These are phyloP conservation scores for Otolemur garnettii DNA, from an alignment of 2,113 vertebrate species.

Conservation along the genomic window DNA sequence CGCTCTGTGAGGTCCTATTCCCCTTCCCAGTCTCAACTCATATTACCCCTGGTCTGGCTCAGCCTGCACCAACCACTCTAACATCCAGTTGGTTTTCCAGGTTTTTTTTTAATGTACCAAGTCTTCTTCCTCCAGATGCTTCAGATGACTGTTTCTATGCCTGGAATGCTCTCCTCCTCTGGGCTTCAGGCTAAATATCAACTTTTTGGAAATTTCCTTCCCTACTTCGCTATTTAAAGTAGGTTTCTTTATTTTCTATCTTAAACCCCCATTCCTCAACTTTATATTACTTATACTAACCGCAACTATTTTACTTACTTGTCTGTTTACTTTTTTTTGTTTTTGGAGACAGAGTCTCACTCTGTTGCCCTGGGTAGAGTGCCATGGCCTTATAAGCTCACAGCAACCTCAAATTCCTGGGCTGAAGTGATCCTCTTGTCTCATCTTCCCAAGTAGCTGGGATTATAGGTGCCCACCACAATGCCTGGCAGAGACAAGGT, in stretches of 20 bases:
- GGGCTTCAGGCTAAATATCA: not conserved
- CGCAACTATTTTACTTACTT: not conserved
- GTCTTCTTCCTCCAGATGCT: not conserved
- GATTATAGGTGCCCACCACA: no score
- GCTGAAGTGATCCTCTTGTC: no score
- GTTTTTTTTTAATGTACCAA: not conserved
- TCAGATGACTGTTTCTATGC: not conserved
- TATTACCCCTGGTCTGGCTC: not conserved
- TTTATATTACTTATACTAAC: not conserved
- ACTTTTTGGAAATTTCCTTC: conserved; percentile 6
- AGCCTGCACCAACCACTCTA: not conserved
- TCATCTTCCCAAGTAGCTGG: no score
- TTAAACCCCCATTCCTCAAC: not conserved
- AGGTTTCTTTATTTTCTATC: not conserved
- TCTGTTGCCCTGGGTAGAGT: no score
- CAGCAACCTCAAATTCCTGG: no score
- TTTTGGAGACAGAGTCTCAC: no score
- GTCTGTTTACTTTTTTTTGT: not conserved
- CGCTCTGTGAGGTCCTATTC: not conserved
- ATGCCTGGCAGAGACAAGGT: no score
- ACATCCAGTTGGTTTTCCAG: not conserved
- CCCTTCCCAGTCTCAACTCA: not conserved
- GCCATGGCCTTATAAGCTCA: no score
- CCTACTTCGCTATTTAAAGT: not conserved
- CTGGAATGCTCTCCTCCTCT: not conserved